These are phyloP conservation scores for Saguinus midas DNA, from an alignment of 2,113 vertebrate genomes.

Conservation along the genomic window DNA sequence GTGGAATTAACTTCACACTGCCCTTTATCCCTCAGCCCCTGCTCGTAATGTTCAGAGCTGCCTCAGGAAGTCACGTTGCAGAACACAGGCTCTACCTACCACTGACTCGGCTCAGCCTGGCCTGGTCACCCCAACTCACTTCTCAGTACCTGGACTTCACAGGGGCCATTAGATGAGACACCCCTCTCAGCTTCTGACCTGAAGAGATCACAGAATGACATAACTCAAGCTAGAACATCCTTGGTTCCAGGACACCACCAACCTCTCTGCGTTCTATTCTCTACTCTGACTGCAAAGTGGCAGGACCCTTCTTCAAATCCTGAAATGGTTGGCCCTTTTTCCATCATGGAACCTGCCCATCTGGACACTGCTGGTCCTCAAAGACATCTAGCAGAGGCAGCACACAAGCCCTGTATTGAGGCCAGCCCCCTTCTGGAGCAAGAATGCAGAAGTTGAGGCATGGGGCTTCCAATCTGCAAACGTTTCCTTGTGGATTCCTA, in stretches of 20 bases:
- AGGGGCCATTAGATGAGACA: neutral
- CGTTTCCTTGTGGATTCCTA: neutral
- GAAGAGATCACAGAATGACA: neutral
- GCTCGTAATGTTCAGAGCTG: neutral
- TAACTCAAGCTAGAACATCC: neutral
- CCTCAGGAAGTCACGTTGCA: neutral
- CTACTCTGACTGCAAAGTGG: too few species aligned
- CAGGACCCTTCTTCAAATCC: neutral
- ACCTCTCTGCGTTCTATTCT: neutral
- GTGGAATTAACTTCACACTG: neutral
- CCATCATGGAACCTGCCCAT: neutral
- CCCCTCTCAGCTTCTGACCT: neutral
- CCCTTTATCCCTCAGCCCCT: accelerated
- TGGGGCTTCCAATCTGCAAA: neutral
- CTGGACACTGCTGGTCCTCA: neutral
- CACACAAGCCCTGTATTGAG: neutral
- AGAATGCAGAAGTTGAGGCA: neutral
- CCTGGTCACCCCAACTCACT: neutral
- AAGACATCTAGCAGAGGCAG: neutral
- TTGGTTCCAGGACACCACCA: neutral
- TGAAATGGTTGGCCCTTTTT: neutral
- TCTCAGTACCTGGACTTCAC: neutral
- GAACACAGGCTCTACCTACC: neutral
- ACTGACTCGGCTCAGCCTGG: neutral
- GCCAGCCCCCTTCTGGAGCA: neutral